These are phyloP conservation scores for Lepidocyrtoides sp. DNA, from an alignment of 2,888 invertebrate genomes.

Conservation along the genomic window DNA sequence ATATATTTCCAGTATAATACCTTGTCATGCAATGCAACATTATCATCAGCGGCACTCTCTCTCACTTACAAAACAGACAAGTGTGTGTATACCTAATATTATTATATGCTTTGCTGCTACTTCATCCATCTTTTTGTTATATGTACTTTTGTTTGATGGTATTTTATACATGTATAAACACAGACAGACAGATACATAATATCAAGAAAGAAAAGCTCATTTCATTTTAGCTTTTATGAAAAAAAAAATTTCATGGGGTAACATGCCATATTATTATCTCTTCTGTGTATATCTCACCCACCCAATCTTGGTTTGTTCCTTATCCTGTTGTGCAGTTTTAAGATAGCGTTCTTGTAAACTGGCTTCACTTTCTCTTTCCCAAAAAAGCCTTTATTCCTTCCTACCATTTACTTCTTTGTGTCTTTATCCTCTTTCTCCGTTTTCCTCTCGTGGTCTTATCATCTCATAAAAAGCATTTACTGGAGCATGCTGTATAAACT, in stretches of 20 bases:
- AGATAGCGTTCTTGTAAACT: too few relatives aligned
- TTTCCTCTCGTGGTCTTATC: slow-evolving; percentile 30
- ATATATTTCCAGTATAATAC: slow-evolving; percentile 6
- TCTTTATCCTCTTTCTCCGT: slow-evolving; percentile 15
- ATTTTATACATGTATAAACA: not conserved
- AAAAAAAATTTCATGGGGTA: slow-evolving; percentile 22
- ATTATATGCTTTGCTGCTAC: not conserved
- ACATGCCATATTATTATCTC: slow-evolving; percentile 28
- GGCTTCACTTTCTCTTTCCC: not conserved
- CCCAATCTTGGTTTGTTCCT: not conserved
- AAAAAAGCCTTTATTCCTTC: not conserved
- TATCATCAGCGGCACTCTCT: not conserved
- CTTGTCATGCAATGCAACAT: not conserved
- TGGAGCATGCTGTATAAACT: not conserved
- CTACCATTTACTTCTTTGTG: slow-evolving; percentile 18
- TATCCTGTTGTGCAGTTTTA: not conserved
- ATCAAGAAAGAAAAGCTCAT: not conserved
- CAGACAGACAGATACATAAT: too few relatives aligned
- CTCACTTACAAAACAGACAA: not conserved
- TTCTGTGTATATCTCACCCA: not conserved
- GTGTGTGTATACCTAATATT: not conserved
- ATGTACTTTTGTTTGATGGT: slow-evolving; percentile 10
- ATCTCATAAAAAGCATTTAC: slow-evolving; percentile 39
- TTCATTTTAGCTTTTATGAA: slow-evolving; percentile 40
- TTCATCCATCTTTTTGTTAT: not conserved